Percentiles rank a stretch among this genome's conserved stretches.
Evolutionary conservation across 2,113 vertebrate species (phyloP).

Genomic region (Polypterus senegalus): DNA sequence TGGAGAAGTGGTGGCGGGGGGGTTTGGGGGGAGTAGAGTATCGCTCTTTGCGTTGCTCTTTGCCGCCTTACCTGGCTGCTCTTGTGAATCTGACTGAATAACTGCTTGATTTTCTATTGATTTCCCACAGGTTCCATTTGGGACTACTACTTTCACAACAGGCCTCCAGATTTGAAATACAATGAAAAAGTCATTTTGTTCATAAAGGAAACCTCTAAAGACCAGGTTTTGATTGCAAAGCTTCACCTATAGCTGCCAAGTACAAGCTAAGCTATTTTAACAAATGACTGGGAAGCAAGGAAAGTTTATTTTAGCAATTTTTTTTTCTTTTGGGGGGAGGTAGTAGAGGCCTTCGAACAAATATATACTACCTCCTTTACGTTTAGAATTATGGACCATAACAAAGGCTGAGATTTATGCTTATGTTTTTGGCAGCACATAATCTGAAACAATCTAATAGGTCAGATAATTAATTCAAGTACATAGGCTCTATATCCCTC

Average conservation of each 20-base stretch:
- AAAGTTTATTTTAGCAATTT: conserved; percentile 11
- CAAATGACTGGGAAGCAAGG: conserved; percentile 34
- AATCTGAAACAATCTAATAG: conserved; percentile 50
- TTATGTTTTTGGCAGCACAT: conserved; percentile 45
- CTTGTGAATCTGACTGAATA: conserved; percentile 1
- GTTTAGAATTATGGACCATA: conserved; percentile 45
- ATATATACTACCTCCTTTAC: conserved; percentile 34
- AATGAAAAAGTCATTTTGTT: conserved; percentile 7
- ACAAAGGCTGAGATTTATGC: conserved; percentile 44
- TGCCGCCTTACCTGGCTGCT: neutral
- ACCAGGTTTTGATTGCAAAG: conserved; percentile 32
- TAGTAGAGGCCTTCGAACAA: conserved; percentile 2
- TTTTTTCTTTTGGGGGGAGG: too few relatives aligned
- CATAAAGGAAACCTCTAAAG: conserved; percentile 9
- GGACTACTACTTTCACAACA: neutral
- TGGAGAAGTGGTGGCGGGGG: neutral
- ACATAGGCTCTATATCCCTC: conserved; percentile 42
- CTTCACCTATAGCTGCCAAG: conserved; percentile 24
- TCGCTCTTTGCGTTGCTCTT: neutral
- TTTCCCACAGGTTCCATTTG: conserved; percentile 10
- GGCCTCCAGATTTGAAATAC: conserved; percentile 6
- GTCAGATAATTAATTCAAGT: conserved; percentile 56
- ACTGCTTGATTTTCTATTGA: neutral
- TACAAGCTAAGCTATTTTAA: conserved; percentile 37
- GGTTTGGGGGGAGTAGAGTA: too few relatives aligned